Evolutionary conservation across 2,888 invertebrate genomes (phyloP).

Genomic region (Catocala sponsa): DNA sequence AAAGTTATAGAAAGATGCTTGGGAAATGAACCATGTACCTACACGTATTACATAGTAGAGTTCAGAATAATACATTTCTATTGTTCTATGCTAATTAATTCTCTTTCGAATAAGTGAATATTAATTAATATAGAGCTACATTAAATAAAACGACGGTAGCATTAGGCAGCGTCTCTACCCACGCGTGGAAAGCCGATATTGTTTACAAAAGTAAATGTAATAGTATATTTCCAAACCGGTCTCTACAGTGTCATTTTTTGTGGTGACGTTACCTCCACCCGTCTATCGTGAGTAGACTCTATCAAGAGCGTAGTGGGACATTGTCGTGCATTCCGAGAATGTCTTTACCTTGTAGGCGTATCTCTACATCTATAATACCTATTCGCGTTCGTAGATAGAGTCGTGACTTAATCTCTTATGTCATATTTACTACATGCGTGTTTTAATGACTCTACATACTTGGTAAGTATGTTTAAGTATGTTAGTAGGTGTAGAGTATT

Average conservation of each 20-base stretch:
- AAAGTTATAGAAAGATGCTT: too few species aligned
- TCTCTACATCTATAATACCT: slow-evolving; percentile 49
- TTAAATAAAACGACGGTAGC: too few species aligned
- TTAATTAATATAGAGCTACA: too few species aligned
- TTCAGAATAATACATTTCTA: too few species aligned
- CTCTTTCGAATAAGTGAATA: too few species aligned
- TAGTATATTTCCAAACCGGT: not conserved
- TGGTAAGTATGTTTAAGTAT: not conserved
- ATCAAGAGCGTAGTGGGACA: slow-evolving; percentile 48
- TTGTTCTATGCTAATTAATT: too few species aligned
- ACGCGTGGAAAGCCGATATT: too few species aligned
- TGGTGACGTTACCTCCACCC: slow-evolving; percentile 36
- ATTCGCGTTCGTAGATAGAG: slow-evolving; percentile 45
- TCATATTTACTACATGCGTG: slow-evolving; percentile 43
- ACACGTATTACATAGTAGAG: too few species aligned
- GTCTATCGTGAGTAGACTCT: slow-evolving; percentile 55
- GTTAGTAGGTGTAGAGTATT: not conserved
- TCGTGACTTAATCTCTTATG: slow-evolving; percentile 47
- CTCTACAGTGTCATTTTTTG: slow-evolving; percentile 18
- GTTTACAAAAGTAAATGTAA: not conserved
- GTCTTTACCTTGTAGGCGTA: slow-evolving; percentile 50
- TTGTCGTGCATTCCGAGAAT: slow-evolving; percentile 49
- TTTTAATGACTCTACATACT: slow-evolving; percentile 27
- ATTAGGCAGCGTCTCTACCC: too few species aligned
- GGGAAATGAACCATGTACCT: too few species aligned